Conservation (phyloP, 2,888 invertebrate species). For the Sepioteuthis lessoniana region DNA sequence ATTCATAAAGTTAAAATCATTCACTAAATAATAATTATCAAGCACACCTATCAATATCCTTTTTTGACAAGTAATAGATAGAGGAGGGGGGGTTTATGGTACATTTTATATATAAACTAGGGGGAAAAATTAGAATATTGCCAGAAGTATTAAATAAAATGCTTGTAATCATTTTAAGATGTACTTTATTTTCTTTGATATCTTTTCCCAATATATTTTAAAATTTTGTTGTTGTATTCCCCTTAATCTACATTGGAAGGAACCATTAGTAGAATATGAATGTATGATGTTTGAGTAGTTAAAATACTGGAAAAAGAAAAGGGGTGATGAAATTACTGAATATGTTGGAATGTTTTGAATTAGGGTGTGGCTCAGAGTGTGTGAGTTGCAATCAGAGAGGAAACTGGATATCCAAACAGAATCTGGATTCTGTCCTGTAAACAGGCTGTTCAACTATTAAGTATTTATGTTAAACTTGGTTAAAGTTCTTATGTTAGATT, state of each 20-base stretch:
- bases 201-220: not conserved
- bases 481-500: not conserved
- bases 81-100: no score
- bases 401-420: conserved; percentile 14
- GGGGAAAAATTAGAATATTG: no score
- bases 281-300: not conserved
- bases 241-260: not conserved
- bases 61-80: no score
- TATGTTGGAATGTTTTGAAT: not conserved
- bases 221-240: not conserved
- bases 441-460: not conserved
- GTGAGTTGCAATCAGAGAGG: not conserved
- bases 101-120: no score
- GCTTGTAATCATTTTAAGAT: no score
- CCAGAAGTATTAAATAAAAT: no score
- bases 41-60: no score
- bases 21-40: not conserved
- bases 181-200: not conserved
- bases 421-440: not conserved
- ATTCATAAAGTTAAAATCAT: not conserved
- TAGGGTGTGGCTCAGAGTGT: not conserved
- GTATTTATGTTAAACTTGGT: not conserved
- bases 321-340: not conserved
- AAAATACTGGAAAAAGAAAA: not conserved
- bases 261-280: not conserved